Conservation (phyloP, 2,113 vertebrate genomes). For the Lanius collurio region DNA sequence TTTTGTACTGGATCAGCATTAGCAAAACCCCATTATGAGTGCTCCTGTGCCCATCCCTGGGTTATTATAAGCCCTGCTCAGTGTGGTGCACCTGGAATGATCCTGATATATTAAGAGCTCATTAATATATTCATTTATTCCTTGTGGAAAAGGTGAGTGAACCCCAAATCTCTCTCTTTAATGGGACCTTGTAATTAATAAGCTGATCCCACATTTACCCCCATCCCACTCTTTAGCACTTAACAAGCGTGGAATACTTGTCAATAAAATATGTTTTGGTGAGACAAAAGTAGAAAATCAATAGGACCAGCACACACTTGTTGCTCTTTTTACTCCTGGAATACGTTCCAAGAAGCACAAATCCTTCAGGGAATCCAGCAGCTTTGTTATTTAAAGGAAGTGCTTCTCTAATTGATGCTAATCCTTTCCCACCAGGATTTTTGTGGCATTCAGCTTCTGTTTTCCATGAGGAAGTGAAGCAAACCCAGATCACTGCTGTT, state of each 20-base stretch:
- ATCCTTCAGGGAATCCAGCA: conserved; percentile 32
- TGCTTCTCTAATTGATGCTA: conserved; percentile 50
- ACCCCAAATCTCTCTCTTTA: not conserved
- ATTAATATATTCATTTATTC: not conserved
- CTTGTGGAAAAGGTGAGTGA: not conserved
- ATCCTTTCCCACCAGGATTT: conserved; percentile 36
- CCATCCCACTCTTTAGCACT: conserved; percentile 63
- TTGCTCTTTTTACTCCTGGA: conserved; percentile 47
- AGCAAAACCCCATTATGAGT: not conserved
- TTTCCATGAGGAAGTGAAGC: not conserved
- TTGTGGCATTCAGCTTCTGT: not conserved
- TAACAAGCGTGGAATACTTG: conserved; percentile 64
- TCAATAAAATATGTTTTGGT: conserved; percentile 67
- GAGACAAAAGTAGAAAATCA: conserved; percentile 68
- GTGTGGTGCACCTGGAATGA: not conserved
- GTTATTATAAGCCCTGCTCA: not conserved
- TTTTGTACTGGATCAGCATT: not conserved
- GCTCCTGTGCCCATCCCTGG: accelerated
- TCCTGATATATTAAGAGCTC: not conserved
- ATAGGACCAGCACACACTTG: conserved; percentile 55
- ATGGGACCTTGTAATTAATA: conserved; percentile 46
- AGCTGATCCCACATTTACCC: conserved; percentile 24
- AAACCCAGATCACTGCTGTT: not conserved
- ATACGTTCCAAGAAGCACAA: conserved; percentile 29
- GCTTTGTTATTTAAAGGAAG: conserved; percentile 63